Evolutionary conservation across 2,888 invertebrate genomes (phyloP).

Genomic region (Blera fallax): DNA sequence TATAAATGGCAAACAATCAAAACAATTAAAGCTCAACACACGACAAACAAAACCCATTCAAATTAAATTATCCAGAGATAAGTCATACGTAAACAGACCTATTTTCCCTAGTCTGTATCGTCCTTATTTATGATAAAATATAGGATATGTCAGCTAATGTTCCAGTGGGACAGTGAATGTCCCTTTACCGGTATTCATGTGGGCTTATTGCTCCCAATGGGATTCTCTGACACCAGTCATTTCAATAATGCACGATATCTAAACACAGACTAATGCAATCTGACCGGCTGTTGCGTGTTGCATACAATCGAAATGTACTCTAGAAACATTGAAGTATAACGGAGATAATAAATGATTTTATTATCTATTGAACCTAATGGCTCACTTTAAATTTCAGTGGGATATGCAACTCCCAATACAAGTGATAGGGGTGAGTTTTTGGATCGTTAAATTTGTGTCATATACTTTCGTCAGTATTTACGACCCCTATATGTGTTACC

Average conservation of each 20-base stretch:
- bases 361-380: slow-evolving; percentile 22
- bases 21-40: neutral
- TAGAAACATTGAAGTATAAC: neutral
- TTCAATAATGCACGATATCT: slow-evolving; percentile 59
- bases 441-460: slow-evolving; percentile 15
- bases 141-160: neutral
- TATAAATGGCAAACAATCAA: too few species aligned
- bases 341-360: slow-evolving; percentile 30
- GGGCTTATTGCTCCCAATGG: slow-evolving; percentile 50
- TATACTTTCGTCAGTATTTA: neutral
- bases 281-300: slow-evolving; percentile 50
- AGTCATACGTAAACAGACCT: neutral
- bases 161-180: neutral
- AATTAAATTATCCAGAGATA: neutral
- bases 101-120: neutral
- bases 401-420: neutral
- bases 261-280: slow-evolving; percentile 49
- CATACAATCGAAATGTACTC: slow-evolving; percentile 10
- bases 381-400: slow-evolving; percentile 23
- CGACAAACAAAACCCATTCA: neutral
- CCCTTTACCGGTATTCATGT: slow-evolving; percentile 3
- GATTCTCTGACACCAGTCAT: slow-evolving; percentile 27
- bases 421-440: slow-evolving; percentile 6
- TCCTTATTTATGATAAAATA: neutral
- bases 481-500: neutral